A percentile compares a stretch with the other conserved stretches of the same genome.
Conservation (phyloP, 37 sponge, comb jelly and placozoan species). For the Ianthella basta region DNA sequence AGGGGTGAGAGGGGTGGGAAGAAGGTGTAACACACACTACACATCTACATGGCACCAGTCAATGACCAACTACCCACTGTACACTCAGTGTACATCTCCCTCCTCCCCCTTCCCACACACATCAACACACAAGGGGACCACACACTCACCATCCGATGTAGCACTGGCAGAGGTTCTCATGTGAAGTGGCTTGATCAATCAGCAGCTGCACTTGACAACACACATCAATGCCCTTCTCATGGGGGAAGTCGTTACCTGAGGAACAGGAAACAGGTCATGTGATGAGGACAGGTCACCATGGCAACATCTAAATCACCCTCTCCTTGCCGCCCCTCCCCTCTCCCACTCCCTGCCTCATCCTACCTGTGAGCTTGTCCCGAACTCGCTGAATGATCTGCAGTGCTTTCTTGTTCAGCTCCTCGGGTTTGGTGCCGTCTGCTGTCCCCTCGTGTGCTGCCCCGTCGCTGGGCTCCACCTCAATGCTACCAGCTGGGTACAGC, state of each 20-base stretch:
- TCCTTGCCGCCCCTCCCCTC: not conserved
- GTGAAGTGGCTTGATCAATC: slow-evolving; percentile 91
- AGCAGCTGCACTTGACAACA: slow-evolving; percentile 89
- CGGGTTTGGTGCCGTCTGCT: slow-evolving; percentile 39
- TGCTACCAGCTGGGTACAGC: too few relatives aligned
- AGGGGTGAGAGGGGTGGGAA: not conserved
- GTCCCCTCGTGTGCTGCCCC: too few relatives aligned
- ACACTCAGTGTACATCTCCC: too few relatives aligned
- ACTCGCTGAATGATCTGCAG: slow-evolving; percentile 82
- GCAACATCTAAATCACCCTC: too few relatives aligned
- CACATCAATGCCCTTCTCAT: slow-evolving; percentile 70
- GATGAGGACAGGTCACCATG: too few relatives aligned
- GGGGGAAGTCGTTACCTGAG: slow-evolving; percentile 81
- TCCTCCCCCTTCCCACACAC: too few relatives aligned
- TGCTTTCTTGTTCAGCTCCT: slow-evolving; percentile 89
- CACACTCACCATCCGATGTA: slow-evolving; percentile 94
- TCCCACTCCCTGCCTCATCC: not conserved
- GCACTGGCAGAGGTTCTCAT: slow-evolving; percentile 97
- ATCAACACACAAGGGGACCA: too few relatives aligned
- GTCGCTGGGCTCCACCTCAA: too few relatives aligned
- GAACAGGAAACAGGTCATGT: not conserved
- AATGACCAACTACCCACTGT: not conserved
- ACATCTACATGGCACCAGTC: slow-evolving; percentile 37
- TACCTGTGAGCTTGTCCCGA: slow-evolving; percentile 85
- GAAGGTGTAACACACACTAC: slow-evolving; percentile 14